A percentile compares a stretch with the other conserved stretches of the same genome.
Evolutionary conservation across 2,888 invertebrate species (phyloP).

Genomic region (Volucella inanis): DNA sequence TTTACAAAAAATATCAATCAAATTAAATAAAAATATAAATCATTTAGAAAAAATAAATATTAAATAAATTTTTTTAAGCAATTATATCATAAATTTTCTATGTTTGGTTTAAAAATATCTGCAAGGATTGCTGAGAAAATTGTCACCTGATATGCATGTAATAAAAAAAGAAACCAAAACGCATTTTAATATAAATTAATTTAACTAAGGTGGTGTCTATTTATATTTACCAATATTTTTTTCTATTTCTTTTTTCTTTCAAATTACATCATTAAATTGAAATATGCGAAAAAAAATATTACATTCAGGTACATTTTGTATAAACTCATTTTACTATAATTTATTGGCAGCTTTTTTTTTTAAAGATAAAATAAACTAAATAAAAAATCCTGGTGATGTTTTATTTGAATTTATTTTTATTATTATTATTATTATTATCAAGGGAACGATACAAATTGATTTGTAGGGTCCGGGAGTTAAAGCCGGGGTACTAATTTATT

Average conservation of each 20-base stretch:
- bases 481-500: too few species aligned
- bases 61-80: not conserved
- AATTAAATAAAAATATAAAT: not conserved
- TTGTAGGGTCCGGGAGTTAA: too few species aligned
- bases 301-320: conserved; percentile 45
- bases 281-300: conserved; percentile 12
- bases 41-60: not conserved
- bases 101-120: not conserved
- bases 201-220: too few species aligned
- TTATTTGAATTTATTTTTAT: not conserved
- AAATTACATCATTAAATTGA: not conserved
- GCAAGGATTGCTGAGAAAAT: too few species aligned
- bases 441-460: too few species aligned
- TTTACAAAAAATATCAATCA: not conserved
- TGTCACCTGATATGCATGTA: not conserved
- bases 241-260: too few species aligned
- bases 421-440: not conserved
- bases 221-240: too few species aligned
- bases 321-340: conserved; percentile 38
- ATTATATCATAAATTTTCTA: not conserved
- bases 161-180: not conserved
- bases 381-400: not conserved
- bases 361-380: conserved; percentile 10
- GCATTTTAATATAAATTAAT: not conserved
- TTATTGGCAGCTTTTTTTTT: conserved; percentile 37